Conservation (phyloP, 2,797 vertebrate species). For the Rousettus madagascariensis region DNA sequence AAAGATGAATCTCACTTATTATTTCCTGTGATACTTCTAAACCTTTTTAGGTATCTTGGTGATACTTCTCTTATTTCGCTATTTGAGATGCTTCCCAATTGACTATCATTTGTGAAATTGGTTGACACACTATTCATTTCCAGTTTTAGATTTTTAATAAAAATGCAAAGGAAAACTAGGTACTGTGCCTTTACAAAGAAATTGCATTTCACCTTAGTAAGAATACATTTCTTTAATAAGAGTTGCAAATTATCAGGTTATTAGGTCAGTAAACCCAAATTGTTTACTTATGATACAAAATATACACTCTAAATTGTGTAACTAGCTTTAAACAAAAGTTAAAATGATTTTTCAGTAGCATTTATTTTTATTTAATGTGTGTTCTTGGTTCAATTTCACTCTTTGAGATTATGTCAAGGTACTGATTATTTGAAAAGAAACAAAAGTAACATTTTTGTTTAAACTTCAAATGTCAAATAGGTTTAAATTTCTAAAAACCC, state of each 20-base stretch:
- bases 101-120: background rate
- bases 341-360: conserved; percentile 29
- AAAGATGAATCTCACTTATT: background rate
- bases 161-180: conserved; percentile 22
- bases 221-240: conserved; percentile 1
- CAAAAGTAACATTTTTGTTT: conserved; percentile 5
- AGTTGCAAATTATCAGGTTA: background rate
- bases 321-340: conserved; percentile 14
- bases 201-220: background rate
- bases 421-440: conserved; percentile 26
- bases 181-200: background rate
- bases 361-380: conserved; percentile 23
- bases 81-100: background rate
- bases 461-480: conserved; percentile 43
- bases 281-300: conserved; percentile 15
- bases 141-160: conserved; percentile 36
- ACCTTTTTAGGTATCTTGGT: conserved; percentile 5
- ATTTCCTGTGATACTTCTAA: conserved; percentile 29
- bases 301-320: background rate
- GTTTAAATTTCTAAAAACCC: conserved; percentile 24
- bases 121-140: background rate
- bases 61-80: background rate
- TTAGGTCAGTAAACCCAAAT: background rate
- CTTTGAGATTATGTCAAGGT: background rate
- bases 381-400: background rate